Percentiles rank a stretch among this genome's conserved stretches.
These are phyloP conservation scores for Onychomys arenicola DNA, from an alignment of 2,797 vertebrate genomes.

Conservation along the genomic window DNA sequence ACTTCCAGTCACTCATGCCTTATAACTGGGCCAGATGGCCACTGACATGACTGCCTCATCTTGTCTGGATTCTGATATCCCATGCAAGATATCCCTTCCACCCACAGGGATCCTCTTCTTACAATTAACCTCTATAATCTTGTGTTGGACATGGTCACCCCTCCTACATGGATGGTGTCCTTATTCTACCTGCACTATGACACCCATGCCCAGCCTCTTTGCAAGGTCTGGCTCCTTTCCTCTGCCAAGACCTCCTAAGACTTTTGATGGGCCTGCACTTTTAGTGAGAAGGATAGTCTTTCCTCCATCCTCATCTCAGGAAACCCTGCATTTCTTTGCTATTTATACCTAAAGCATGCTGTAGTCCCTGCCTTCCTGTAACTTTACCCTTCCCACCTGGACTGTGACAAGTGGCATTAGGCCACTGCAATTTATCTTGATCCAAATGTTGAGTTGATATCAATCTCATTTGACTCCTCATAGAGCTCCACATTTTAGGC, in stretches of 20 bases:
- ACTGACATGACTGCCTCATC: not conserved
- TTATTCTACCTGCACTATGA: not conserved
- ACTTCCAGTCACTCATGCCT: not conserved
- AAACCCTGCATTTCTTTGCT: not conserved
- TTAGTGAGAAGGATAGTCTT: not conserved
- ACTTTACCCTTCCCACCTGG: not conserved
- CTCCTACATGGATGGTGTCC: not conserved
- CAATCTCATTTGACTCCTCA: not conserved
- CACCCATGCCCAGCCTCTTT: not conserved
- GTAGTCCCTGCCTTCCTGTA: not conserved
- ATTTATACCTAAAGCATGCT: not conserved
- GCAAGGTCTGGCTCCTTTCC: not conserved
- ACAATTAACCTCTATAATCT: not conserved
- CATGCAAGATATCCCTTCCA: not conserved
- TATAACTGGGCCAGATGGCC: not conserved
- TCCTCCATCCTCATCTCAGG: not conserved
- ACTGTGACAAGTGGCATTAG: not conserved
- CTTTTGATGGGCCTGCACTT: not conserved
- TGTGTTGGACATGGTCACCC: not conserved
- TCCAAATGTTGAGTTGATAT: not conserved
- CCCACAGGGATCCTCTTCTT: not conserved
- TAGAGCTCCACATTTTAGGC: not conserved
- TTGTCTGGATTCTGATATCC: not conserved
- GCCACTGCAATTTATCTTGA: not conserved
- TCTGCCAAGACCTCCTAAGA: not conserved